Percentiles rank a stretch among this genome's conserved stretches.
Conservation (phyloP, 2,113 vertebrate species). For the Chaenocephalus aceratus region DNA sequence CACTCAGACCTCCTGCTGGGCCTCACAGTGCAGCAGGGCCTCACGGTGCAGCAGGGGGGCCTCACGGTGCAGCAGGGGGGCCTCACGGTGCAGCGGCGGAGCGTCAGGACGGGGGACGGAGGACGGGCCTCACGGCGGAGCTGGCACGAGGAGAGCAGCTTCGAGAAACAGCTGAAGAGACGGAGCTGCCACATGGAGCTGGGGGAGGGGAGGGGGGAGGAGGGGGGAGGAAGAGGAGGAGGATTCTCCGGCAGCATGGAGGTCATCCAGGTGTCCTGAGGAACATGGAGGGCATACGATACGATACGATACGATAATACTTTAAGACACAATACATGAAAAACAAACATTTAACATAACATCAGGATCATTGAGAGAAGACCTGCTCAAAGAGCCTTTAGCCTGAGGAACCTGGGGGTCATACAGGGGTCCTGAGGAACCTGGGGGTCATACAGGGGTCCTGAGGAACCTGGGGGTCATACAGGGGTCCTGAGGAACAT, state of each 20-base stretch:
- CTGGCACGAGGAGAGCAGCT: constrained; percentile 97
- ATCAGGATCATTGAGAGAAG: no score
- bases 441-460: constrained; percentile 91
- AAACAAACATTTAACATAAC: no score
- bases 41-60: constrained; percentile 83
- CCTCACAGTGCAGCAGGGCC: constrained; percentile 47
- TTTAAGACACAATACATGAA: no score
- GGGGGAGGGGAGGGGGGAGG: constrained; percentile 89
- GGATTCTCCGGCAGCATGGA: constrained; percentile 97
- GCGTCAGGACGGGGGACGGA: constrained; percentile 84
- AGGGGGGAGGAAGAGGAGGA: constrained; percentile 88
- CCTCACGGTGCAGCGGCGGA: constrained; percentile 86
- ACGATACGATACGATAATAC: no score
- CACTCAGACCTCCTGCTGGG: constrained; percentile 93
- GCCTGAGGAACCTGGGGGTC: constrained; percentile 49
- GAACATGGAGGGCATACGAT: no score
- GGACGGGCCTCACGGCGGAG: constrained; percentile 91
- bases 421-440: no score
- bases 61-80: constrained; percentile 90
- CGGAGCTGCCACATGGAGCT: constrained; percentile 98
- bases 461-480: constrained; percentile 96
- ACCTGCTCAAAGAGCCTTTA: no score
- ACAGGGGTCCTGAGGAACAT: constrained; percentile 89
- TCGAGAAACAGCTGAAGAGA: constrained; percentile 96
- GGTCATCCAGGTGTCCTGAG: constrained; percentile 95